Evolutionary conservation across 2,797 vertebrate genomes (phyloP), one percentile per base, ranked within the genome.

Genomic region (Orientallactaga sibirica): DNA sequence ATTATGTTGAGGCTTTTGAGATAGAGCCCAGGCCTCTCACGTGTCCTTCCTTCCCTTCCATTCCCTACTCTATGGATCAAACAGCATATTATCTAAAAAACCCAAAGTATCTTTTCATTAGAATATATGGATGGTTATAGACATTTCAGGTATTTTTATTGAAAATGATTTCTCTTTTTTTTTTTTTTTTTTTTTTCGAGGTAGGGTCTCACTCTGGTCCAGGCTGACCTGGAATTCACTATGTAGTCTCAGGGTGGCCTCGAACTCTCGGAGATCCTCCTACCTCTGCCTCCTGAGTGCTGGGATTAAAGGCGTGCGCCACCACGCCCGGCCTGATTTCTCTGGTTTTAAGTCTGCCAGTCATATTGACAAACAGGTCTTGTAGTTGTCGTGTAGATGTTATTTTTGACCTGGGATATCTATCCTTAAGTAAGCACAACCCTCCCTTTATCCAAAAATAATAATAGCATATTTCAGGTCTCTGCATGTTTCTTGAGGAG

Each of bases 51-150:
- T 74, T 71, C 25, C 11, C 24, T 52, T 52, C 9, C 3, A 43
- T 24, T 58, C 41, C 41, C 5, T 48, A 76, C 12, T 41, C 11
- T 14, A 4, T 3, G 12, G 37, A 77, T 20, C 89, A 92, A 91
- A 70, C 58, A 71, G n/a, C 86, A 67, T 5, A 62, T 73, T 77
- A 80, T 52, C 92, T 27, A 68, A 52, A 64, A 52, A 80, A 94
- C 52, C 62, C 6, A 20, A 83, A 74, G 37, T 67, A 71, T 58
- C 37, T 89, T 80, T n/a, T 82, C 68, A 48, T 80, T 27, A 70
- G 85, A 91, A 85, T 89, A 84, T 77, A 52, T 43, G 8, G 41
- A 24, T 61, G 8, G 29, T 87, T 43, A 24, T 61, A 37, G 22
- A 43, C 7, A 74, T 83, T 80, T 70, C 18, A 27, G 33, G 43